Evolutionary conservation across 1,140 invertebrate genomes (phyloP).

Genomic region (Yoshiicerus persimilis): DNA sequence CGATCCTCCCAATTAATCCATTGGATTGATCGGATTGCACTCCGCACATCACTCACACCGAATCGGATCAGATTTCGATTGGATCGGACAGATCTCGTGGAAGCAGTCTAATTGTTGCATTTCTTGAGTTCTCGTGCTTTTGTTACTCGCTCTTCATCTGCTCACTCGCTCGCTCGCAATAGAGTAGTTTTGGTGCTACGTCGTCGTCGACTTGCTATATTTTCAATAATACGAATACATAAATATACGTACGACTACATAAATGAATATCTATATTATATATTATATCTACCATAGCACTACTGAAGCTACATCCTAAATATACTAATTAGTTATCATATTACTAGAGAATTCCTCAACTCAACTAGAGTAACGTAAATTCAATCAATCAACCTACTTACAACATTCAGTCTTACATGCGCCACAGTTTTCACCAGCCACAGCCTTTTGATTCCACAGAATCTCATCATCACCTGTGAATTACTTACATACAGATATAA

Average conservation of each 20-base stretch:
- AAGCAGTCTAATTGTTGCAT: slow-evolving; percentile 3
- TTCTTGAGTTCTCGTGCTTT: slow-evolving; percentile 5
- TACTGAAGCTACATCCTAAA: background rate
- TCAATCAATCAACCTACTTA: background rate
- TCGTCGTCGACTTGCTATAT: slow-evolving; percentile 21
- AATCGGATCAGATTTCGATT: background rate
- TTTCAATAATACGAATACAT: slow-evolving; percentile 15
- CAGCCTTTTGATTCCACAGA: background rate
- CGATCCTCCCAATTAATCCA: background rate
- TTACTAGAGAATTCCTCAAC: background rate
- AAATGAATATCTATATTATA: slow-evolving; percentile 24
- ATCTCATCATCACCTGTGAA: background rate
- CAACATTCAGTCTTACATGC: background rate
- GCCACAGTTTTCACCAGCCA: background rate
- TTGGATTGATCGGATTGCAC: background rate
- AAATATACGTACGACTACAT: background rate
- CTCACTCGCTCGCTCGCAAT: slow-evolving; percentile 19
- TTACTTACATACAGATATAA: background rate
- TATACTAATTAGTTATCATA: background rate
- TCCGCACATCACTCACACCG: background rate
- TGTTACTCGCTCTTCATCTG: slow-evolving; percentile 6
- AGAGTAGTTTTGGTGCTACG: slow-evolving; percentile 21
- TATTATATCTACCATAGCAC: background rate
- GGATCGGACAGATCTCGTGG: background rate
- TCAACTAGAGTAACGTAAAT: background rate